Evolutionary conservation across 2,888 invertebrate species (phyloP), one percentile per base, ranked within the genome.

Genomic region (Scaptomyza reducta): DNA sequence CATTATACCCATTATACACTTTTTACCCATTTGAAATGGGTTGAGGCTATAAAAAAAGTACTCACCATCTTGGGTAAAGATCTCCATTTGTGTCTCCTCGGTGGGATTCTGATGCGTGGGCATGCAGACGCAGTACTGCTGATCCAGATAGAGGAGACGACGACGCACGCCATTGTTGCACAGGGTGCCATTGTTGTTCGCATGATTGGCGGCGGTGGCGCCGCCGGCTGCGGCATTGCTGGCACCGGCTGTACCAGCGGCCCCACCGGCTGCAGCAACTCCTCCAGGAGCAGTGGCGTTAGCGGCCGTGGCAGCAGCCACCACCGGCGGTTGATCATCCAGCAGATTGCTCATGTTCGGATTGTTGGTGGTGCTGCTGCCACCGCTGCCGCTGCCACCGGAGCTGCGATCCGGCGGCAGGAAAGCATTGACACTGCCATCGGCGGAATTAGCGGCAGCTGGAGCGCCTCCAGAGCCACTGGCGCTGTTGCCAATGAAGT

Each of bases 11-110:
- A n/a, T n/a, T n/a, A n/a, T n/a, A n/a, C n/a, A n/a, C n/a, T n/a
- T n/a, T n/a, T n/a, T n/a, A n/a, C n/a, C n/a, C n/a, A n/a, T n/a
- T n/a, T n/a, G n/a, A n/a, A n/a, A n/a, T n/a, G n/a, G n/a, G n/a
- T n/a, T n/a, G n/a, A n/a, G n/a, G n/a, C n/a, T n/a, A n/a, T n/a
- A n/a, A n/a, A n/a, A n/a, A n/a, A n/a, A n/a, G n/a, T 16, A 38
- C 79, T 93, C 93, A 46, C 94, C 94, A 22, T 94, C 93, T 81
- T 94, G 94, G 89, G 94, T 95, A 46, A 95, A 94, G 83, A 94
- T 93, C 89, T 95, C 95, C 65, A 94, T 93, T 63, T 90, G 90
- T 57, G 92, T 93, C 81, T 95, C 94, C 83, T 95, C 95, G 65
- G 94, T 94, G 6, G 90, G 90, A 69, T 88, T 90, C 44, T 82